A percentile compares a stretch with the other conserved stretches of the same genome.
These are phyloP conservation scores for Montipora sp. DNA, from an alignment of 64 coral and sea anemone species.

Conservation along the genomic window DNA sequence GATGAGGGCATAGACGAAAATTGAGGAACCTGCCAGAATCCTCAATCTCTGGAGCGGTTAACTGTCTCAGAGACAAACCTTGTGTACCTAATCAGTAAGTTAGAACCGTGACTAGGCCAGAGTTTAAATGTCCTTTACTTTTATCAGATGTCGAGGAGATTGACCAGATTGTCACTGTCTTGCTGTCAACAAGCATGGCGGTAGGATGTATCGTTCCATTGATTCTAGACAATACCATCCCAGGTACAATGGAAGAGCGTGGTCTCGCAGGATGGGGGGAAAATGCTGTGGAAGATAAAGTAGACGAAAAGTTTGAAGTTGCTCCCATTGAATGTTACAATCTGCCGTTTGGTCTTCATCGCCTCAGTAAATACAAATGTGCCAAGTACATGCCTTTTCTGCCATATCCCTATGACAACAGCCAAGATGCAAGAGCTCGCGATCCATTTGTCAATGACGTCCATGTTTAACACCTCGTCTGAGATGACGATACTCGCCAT, in stretches of 20 bases:
- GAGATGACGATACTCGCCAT: too few relatives aligned
- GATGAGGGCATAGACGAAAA: too few relatives aligned
- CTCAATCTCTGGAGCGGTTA: too few relatives aligned
- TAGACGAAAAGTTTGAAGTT: background rate
- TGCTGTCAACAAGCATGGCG: constrained; percentile 31
- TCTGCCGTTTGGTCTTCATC: constrained; percentile 32
- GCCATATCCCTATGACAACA: background rate
- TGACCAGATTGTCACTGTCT: constrained; percentile 23
- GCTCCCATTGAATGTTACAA: constrained; percentile 17
- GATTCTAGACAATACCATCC: constrained; percentile 48
- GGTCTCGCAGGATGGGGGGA: constrained; percentile 14
- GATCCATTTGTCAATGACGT: background rate
- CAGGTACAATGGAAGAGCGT: constrained; percentile 63
- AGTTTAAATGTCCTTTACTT: background rate
- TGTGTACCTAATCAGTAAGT: too few relatives aligned
- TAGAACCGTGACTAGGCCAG: too few relatives aligned
- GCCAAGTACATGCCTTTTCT: constrained; percentile 37
- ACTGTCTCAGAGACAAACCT: too few relatives aligned
- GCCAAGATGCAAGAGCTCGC: background rate
- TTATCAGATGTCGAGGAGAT: background rate
- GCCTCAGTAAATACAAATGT: background rate
- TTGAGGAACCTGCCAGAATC: too few relatives aligned
- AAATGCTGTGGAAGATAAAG: background rate
- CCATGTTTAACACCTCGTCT: too few relatives aligned
- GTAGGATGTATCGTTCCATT: constrained; percentile 8